Evolutionary conservation across 2,113 vertebrate species (phyloP), one percentile per base, ranked within the genome.

Genomic region (Bagarius yarrelli): DNA sequence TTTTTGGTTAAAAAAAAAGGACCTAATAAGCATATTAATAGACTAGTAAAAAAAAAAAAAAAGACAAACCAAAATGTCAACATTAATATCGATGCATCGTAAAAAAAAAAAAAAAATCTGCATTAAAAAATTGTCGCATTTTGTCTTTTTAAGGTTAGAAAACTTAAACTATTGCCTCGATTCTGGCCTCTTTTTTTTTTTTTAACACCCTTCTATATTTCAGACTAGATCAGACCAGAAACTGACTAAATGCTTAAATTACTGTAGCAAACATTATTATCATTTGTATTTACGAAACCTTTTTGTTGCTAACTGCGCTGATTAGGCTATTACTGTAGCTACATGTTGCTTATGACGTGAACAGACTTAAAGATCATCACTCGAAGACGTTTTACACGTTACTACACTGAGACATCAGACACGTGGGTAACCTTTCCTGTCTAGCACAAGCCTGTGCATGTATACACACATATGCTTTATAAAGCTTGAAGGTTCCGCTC

Each of bases 91-190:
- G 8, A 40, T 53, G 78, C 25, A 53, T 36, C 27, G 69, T 61
- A 80, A 78, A 69, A 76, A 82, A 82, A 78, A 69, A 76, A 82
- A 82, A 80, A 21, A 47, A 32, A 59, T 25, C 19, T 82, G 72
- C 56, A 66, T 32, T 72, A 59, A 57, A 79, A 77, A 60, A 55
- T 8, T 23, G 6, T 75, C 71, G 15, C 0, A 34, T n/a, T n/a
- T 52, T 40, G 34, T 23, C 4, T 34, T 50, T 59, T 36, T 77
- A 56, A 21, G 3, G 34, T 23, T 30, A 52, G 50, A 47, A 76
- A 61, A 57, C 3, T 12, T 57, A 34, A 40, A 16, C 40, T 21
- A 50, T 64, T n/a, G 21, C 16, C 57, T 9, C 30, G 32, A 30
- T 2, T 27, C 13, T 30, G 27, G 16, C 30, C 6, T 34, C 60